Conservation (phyloP, 2,888 invertebrate genomes). For the Drosophila falleni region DNA sequence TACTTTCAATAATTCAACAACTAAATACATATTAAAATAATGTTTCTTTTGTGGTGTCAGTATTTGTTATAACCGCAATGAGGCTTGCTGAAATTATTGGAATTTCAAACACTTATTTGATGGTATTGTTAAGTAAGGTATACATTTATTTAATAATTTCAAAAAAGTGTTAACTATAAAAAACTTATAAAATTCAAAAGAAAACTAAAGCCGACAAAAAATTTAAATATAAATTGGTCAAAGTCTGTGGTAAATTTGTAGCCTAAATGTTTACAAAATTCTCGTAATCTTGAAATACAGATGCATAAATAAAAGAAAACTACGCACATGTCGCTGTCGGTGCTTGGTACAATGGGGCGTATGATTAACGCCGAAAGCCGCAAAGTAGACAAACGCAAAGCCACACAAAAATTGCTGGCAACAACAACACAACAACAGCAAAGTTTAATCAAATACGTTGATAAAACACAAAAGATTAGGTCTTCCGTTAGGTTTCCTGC, state of each 20-base stretch:
- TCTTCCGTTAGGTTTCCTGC: constrained; percentile 30
- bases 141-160: too few species aligned
- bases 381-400: constrained; percentile 60
- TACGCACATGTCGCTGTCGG: constrained; percentile 40
- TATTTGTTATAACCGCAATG: too few species aligned
- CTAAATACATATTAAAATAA: too few species aligned
- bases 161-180: too few species aligned
- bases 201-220: background rate
- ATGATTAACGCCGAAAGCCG: constrained; percentile 74
- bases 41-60: too few species aligned
- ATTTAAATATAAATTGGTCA: background rate
- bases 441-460: constrained; percentile 78
- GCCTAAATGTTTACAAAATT: constrained; percentile 11
- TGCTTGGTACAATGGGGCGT: constrained; percentile 55
- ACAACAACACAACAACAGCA: constrained; percentile 36
- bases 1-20: too few species aligned
- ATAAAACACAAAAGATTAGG: constrained; percentile 78
- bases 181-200: background rate
- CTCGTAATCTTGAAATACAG: constrained; percentile 13
- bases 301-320: constrained; percentile 34
- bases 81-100: too few species aligned
- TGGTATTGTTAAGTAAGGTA: too few species aligned
- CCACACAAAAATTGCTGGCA: constrained; percentile 50
- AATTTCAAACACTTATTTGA: too few species aligned
- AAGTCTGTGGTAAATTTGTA: constrained; percentile 29